These are phyloP conservation scores for Furcifer pardalis DNA, from an alignment of 2,797 vertebrate species.

Conservation along the genomic window DNA sequence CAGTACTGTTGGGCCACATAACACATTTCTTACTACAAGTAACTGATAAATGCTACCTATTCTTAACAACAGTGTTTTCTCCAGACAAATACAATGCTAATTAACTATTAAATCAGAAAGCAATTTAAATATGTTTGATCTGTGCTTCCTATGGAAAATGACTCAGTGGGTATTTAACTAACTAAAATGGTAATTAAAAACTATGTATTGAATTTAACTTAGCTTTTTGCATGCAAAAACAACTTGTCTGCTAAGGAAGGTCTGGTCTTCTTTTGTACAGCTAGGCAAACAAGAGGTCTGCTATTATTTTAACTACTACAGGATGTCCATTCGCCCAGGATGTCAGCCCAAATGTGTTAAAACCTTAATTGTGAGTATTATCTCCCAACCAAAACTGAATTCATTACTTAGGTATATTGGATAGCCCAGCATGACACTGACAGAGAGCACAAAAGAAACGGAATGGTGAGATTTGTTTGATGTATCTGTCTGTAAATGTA, in stretches of 20 bases:
- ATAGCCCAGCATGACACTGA: background rate
- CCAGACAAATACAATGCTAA: background rate
- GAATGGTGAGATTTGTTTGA: background rate
- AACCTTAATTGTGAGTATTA: constrained; percentile 77
- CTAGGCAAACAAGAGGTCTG: constrained; percentile 71
- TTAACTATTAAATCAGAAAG: background rate
- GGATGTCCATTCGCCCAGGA: constrained; percentile 70
- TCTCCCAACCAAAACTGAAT: background rate
- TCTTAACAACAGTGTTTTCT: background rate
- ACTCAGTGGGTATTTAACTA: background rate
- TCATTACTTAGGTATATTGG: background rate
- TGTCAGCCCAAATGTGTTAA: constrained; percentile 80
- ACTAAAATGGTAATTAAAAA: background rate
- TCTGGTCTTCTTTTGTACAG: constrained; percentile 64
- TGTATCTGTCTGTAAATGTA: background rate
- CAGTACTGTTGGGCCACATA: background rate
- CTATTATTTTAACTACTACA: constrained; percentile 65
- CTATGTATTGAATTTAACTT: background rate
- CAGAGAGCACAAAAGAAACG: background rate
- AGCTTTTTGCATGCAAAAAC: background rate
- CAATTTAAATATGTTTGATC: background rate
- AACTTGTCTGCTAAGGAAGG: background rate
- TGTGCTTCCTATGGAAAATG: background rate
- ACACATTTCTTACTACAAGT: background rate
- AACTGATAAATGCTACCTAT: background rate